Base-by-base conservation (phyloP, 2,113 vertebrate species). In the Stercorarius parasiticus region DNA sequence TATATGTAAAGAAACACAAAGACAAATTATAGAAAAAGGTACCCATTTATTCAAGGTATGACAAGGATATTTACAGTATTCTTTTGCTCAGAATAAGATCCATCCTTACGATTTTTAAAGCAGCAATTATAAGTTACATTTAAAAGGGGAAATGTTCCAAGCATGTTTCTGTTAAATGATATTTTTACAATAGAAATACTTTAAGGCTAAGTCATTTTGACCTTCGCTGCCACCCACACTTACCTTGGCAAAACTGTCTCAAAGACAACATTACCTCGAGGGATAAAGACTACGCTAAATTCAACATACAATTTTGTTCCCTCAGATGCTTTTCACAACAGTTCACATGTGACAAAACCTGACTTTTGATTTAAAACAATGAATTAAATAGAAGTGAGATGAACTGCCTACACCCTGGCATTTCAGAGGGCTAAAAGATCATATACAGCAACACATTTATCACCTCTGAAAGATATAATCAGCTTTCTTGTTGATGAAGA, bases 21-120 rank as follows among this genome's bases (percentile, higher is more conserved):
- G 70, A 52, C 90, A 86, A 67, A 90, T 93, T 72, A 88, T 98
- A 98, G 92, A 98, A 98, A 98, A 98, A 97, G 71, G 96, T 98
- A 97, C 84, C 97, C 97, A 97, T 98, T 98, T 98, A 98, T 98
- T 98, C 97, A 98, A 98, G 96, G 93, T 98, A 98, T 98, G 97
- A 98, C 98, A 98, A 98, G 91, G 98, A 93, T 98, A 98, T 98
- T 98, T 98, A 98, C 98, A 98, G 95, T 97, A 97, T 91, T 97
- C 76, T 90, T 96, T 96, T 96, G 72, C 74, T 97, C 96, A 96
- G 93, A 96, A 74, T 88, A 97, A 95, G 95, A 94, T 96, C 94
- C 95, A 95, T 95, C 91, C 92, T 78, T 86, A 91, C 1, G 19
- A 94, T 92, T 97, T 93, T 96, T 76, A 97, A 97, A 98, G 96